Base-by-base conservation (phyloP, 2,888 invertebrate genomes). In the Endotricha flammealis region DNA sequence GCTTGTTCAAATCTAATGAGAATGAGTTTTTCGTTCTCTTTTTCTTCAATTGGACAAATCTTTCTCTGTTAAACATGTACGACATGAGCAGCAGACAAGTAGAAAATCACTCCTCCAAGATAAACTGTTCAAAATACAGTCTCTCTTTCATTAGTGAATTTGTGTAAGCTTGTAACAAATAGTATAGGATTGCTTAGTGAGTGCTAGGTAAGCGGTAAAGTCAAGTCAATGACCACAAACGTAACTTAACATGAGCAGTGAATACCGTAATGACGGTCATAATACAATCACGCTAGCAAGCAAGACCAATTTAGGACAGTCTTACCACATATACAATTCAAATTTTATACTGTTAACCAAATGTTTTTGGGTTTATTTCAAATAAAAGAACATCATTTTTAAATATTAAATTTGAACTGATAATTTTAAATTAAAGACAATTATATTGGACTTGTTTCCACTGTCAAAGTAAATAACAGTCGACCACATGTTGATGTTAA, bases 141-240 rank as follows among this genome's bases (percentile, higher is more conserved):
- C n/a, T n/a, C n/a, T n/a, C n/a, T n/a, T n/a, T n/a, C 12, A 12
- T 33, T 17, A 14, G 22, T 23, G 12, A 23, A 11, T 25, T 12
- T 25, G 24, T 25, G 13, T 12, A 14, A 46, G 35, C 25, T 44
- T 40, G 42, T 38, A 48, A n/a, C n/a, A n/a, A n/a, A n/a, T n/a
- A n/a, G n/a, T n/a, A n/a, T n/a, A n/a, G n/a, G n/a, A n/a, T n/a
- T n/a, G n/a, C n/a, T n/a, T n/a, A n/a, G n/a, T n/a, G 42, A 47
- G 52, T 58, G 50, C 53, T 45, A 42, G 55, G 41, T 46, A 52
- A 77, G 76, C 79, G 75, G 79, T 76, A 78, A 59, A 71, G 49
- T 47, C 40, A 63, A 73, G 78, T 75, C 77, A 73, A 62, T 70
- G 78, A 73, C 77, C 80, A 79, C 50, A 40, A 41, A 40, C 57